These are phyloP conservation scores for Gnathonemus echidnorhynchus DNA, from an alignment of 2,113 vertebrate species.

Conservation along the genomic window DNA sequence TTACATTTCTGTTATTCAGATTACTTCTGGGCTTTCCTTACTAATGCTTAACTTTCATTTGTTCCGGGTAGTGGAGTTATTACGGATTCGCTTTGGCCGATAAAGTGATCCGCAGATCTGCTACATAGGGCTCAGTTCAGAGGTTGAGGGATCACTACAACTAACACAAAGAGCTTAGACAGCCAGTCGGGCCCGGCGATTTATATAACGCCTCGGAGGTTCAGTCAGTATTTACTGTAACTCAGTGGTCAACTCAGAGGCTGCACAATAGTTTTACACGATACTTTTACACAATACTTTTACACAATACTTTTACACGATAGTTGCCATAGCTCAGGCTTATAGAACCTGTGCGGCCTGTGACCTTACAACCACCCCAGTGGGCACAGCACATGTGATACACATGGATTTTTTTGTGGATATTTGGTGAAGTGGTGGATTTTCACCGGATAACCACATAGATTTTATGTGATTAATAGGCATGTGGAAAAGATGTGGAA, in stretches of 20 bases:
- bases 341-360: neutral
- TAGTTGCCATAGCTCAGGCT: neutral
- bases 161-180: neutral
- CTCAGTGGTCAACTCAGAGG: neutral
- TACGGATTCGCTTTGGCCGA: neutral
- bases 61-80: neutral
- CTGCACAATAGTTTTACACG: neutral
- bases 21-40: neutral
- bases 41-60: neutral
- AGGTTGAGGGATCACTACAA: neutral
- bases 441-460: too few relatives aligned
- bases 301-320: neutral
- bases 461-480: too few relatives aligned
- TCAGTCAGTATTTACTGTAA: neutral
- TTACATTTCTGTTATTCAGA: neutral
- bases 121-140: neutral
- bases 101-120: neutral
- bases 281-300: neutral
- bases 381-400: too few relatives aligned
- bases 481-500: too few relatives aligned
- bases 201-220: neutral
- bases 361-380: neutral
- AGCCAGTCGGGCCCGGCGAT: neutral
- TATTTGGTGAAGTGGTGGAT: too few relatives aligned
- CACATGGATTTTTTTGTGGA: too few relatives aligned